phyloP scores from a whole-genome alignment of 2,888 invertebrate genomes.

The Phrixothrix hirtus region DNA sequence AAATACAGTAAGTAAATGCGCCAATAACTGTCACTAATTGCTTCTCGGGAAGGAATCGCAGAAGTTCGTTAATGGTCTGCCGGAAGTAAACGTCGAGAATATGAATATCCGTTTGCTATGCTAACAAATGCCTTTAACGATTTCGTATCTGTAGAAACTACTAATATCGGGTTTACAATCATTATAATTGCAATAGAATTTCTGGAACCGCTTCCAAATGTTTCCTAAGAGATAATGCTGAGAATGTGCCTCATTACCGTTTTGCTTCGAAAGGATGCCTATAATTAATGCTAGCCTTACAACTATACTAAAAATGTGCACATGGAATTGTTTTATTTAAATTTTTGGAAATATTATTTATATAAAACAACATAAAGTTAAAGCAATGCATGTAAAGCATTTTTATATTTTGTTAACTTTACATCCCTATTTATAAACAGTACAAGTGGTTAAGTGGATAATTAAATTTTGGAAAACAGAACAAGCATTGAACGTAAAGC shows the following conservation, averaged over 20 bases:
- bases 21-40: conserved; percentile 26
- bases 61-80: conserved; percentile 28
- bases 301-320: conserved; percentile 2
- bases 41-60: conserved; percentile 23
- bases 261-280: conserved; percentile 26
- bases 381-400: conserved; percentile 2
- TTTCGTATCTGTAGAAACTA: conserved; percentile 23
- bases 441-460: conserved; percentile 41
- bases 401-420: conserved; percentile 19
- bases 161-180: conserved; percentile 21
- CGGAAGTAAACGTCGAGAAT: conserved; percentile 29
- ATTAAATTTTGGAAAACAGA: conserved; percentile 42
- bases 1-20: conserved; percentile 10
- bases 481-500: conserved; percentile 21
- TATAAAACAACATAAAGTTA: too few species aligned
- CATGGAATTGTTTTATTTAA: too few species aligned
- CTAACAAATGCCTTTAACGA: conserved; percentile 29
- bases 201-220: conserved; percentile 25
- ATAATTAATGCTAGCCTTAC: conserved; percentile 29
- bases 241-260: conserved; percentile 33
- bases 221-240: conserved; percentile 29
- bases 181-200: conserved; percentile 27
- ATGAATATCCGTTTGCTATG: conserved; percentile 28
- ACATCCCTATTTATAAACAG: conserved; percentile 20
- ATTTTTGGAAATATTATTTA: too few species aligned